Evolutionary conservation across 53 echinoderm and acorn worm genomes (phyloP).

Genomic region (Apostichopus leukothele): DNA sequence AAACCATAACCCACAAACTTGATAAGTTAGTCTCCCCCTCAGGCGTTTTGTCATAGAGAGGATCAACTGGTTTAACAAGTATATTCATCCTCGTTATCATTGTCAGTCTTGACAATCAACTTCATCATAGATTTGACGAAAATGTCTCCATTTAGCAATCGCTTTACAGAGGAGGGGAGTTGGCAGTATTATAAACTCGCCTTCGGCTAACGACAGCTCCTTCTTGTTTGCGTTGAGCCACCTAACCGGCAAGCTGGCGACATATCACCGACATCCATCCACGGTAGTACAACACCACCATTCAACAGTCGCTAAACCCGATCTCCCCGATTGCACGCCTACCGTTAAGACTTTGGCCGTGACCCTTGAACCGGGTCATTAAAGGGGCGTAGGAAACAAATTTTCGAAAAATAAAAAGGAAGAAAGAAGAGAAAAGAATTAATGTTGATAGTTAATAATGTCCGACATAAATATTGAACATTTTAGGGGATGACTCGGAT

Average conservation of each 20-base stretch:
- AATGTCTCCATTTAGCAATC: conserved; percentile 37
- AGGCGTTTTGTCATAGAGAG: conserved; percentile 6
- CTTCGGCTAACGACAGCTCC: conserved; percentile 18
- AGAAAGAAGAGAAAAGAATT: no score
- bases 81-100: conserved; percentile 15
- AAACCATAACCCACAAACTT: conserved; percentile 11
- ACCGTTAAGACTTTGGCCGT: conserved; percentile 42
- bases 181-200: conserved; percentile 9
- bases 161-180: background rate
- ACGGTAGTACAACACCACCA: conserved; percentile 13
- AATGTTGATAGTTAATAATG: no score
- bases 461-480: no score
- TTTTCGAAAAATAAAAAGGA: no score
- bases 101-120: conserved; percentile 12
- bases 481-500: no score
- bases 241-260: conserved; percentile 39
- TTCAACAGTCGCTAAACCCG: conserved; percentile 7
- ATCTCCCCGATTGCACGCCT: conserved; percentile 13
- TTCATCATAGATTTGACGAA: conserved; percentile 19
- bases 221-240: conserved; percentile 33
- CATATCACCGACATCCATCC: conserved; percentile 30
- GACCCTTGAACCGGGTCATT: conserved; percentile 18
- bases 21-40: conserved; percentile 6
- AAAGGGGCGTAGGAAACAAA: background rate
- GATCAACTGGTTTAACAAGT: background rate